Evolutionary conservation across 2,113 vertebrate species (phyloP), one percentile per base, ranked within the genome.

Genomic region (Pluvialis apricaria): DNA sequence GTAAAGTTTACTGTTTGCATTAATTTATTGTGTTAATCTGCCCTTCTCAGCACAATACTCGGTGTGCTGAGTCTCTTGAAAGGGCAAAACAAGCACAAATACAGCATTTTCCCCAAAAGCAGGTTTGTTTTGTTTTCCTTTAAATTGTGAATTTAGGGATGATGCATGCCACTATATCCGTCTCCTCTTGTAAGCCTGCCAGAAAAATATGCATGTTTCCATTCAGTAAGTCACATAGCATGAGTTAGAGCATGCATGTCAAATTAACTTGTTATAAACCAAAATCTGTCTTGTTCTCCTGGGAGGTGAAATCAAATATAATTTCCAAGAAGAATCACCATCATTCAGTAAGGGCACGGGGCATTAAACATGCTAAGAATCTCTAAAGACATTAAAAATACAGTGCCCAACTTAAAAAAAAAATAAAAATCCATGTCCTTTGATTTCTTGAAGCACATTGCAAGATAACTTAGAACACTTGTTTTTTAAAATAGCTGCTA

Each of bases 181-280:
- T 24, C 44, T 80, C 40, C 40, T 72, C 40, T n/a, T 73, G 36
- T 22, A 68, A 85, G 38, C 44, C 81, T 77, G 34, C 72, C 89
- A 82, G 77, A 47, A 73, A 83, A 94, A 60, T 4, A 31, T 7
- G 5, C 2, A 0, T 14, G 19, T 90, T 92, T 83, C 71, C 55
- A 20, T 55, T 83, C 45, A n/a, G 54, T 10, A 54, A 38, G 28
- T 73, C 80, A n/a, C 45, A 25, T 13, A 58, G 80, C 55, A 75
- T 0, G 0, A 54, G 15, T 31, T 29, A 25, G 61, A 71, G 29
- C 5, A 21, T 16, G 49, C 49, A 44, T 2, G 10, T 60, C 62
- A 49, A 28, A 76, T 70, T 34, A 79, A 38, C 22, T 58, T 70
- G 42, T 51, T 52, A 20, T 15, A 75, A 78, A 60, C 38, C 73